phyloP scores from a whole-genome alignment of 2,888 invertebrate species.

The Crepidodera aurea region DNA sequence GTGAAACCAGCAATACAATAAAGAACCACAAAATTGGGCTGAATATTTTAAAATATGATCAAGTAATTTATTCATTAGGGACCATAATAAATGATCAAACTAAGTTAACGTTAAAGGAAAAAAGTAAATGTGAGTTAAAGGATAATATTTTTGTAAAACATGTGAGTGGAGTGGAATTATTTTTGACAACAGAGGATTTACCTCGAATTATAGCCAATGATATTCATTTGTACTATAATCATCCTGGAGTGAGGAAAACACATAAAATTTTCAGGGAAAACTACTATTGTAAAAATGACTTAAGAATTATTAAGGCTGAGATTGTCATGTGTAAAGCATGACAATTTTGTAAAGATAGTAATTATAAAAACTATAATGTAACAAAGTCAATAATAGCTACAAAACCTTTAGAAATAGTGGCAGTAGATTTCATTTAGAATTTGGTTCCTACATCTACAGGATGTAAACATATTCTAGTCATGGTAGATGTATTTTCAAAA shows the following conservation, averaged over 20 bases:
- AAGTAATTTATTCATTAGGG: neutral
- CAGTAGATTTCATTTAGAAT: slow-evolving; percentile 21
- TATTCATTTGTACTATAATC: neutral
- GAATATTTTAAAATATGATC: neutral
- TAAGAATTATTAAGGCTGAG: neutral
- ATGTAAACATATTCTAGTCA: slow-evolving; percentile 26
- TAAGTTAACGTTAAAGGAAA: neutral
- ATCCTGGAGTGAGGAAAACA: neutral
- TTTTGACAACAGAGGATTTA: neutral
- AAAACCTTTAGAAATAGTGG: slow-evolving; percentile 13
- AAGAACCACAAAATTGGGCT: neutral
- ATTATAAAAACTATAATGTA: slow-evolving; percentile 3
- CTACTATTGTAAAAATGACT: slow-evolving; percentile 3
- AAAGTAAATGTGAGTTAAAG: neutral
- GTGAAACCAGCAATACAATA: neutral
- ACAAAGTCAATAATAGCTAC: slow-evolving; percentile 8
- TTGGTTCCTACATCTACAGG: neutral
- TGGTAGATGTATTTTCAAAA: slow-evolving; percentile 31
- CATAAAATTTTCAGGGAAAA: slow-evolving; percentile 1
- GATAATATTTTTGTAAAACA: neutral
- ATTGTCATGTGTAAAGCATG: slow-evolving; percentile 8
- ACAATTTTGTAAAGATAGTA: slow-evolving; percentile 13
- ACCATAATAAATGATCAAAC: neutral
- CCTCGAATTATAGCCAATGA: neutral
- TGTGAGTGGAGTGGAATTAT: neutral